Conservation (phyloP, 2,113 vertebrate genomes). For the Mastomys coucha region DNA sequence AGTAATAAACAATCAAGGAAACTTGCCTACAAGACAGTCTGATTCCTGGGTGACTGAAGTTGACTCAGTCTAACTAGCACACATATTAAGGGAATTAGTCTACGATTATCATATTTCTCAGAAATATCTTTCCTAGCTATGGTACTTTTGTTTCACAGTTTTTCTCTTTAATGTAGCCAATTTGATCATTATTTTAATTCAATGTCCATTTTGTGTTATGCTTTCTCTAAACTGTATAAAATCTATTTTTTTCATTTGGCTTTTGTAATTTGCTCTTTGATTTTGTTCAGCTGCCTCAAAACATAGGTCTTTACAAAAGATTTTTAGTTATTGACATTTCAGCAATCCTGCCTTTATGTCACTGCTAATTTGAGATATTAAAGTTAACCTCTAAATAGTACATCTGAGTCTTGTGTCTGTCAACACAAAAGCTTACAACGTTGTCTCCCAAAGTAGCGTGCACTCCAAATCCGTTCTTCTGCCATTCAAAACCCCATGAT, state of each 20-base stretch:
- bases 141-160: background rate
- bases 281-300: conserved; percentile 40
- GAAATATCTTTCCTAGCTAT: conserved; percentile 7
- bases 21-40: background rate
- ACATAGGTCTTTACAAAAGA: background rate
- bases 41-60: background rate
- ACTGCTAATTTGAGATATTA: background rate
- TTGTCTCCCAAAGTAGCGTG: background rate
- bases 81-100: background rate
- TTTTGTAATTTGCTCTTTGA: background rate
- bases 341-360: background rate
- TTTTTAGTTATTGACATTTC: background rate
- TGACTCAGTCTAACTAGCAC: background rate
- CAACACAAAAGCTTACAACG: background rate
- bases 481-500: background rate
- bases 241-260: background rate
- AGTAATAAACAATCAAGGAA: too few species aligned
- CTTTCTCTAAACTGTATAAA: background rate
- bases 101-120: background rate
- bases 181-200: background rate
- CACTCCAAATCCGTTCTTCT: background rate
- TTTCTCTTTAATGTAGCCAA: background rate
- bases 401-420: background rate
- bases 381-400: background rate
- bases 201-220: background rate